Evolutionary conservation across 2,888 invertebrate genomes (phyloP).

Genomic region (Catocala nupta): DNA sequence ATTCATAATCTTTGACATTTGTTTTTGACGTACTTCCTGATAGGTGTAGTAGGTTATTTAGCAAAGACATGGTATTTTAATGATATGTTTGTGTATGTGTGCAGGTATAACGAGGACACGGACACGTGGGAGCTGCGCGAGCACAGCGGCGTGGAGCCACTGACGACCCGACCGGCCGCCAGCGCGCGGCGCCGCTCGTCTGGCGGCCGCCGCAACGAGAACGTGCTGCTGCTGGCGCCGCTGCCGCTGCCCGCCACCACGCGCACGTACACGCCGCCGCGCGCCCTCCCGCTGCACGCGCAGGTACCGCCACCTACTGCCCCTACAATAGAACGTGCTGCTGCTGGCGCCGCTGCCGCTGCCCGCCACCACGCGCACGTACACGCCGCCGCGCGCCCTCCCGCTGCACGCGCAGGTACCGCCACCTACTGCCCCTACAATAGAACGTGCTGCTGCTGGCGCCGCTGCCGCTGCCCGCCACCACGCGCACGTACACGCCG

Average conservation of each 20-base stretch:
- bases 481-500: slow-evolving; percentile 90
- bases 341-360: too few relatives aligned
- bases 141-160: slow-evolving; percentile 87
- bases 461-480: slow-evolving; percentile 92
- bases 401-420: too few relatives aligned
- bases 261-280: slow-evolving; percentile 88
- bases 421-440: background rate
- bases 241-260: slow-evolving; percentile 93
- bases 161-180: slow-evolving; percentile 84
- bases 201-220: slow-evolving; percentile 88
- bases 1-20: too few relatives aligned
- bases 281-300: slow-evolving; percentile 3
- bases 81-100: background rate
- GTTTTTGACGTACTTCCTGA: too few relatives aligned
- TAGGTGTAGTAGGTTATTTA: too few relatives aligned
- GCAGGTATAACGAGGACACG: slow-evolving; percentile 42
- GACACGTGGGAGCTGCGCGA: slow-evolving; percentile 95
- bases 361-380: slow-evolving; percentile 11
- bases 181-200: slow-evolving; percentile 88
- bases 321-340: background rate
- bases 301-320: background rate
- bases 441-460: slow-evolving; percentile 92
- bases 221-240: slow-evolving; percentile 91
- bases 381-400: background rate
- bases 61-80: background rate